Percentiles rank a stretch among this genome's conserved stretches.
Conservation (phyloP, 2,113 vertebrate species). For the Stomatorhinus ivindoensis region DNA sequence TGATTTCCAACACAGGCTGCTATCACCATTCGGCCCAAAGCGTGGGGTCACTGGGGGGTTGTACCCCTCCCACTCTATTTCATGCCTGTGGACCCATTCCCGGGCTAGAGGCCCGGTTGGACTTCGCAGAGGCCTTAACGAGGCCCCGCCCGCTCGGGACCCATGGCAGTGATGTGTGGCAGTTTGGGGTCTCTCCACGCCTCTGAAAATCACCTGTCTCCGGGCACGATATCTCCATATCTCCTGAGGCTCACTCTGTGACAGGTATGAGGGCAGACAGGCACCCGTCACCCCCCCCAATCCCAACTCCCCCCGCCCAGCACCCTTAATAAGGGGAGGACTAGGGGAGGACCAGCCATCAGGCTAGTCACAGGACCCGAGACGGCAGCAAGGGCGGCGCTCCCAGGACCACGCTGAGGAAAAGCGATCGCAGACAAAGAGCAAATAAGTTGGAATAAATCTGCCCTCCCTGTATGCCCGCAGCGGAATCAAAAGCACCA, state of each 20-base stretch:
- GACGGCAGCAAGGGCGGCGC: neutral
- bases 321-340: neutral
- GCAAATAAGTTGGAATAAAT: constrained; percentile 16
- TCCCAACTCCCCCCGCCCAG: neutral
- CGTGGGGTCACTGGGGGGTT: neutral
- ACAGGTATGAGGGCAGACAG: neutral
- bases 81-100: neutral
- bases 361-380: neutral
- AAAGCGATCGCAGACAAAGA: neutral
- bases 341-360: neutral
- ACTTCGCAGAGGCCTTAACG: neutral
- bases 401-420: neutral
- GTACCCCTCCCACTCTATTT: neutral
- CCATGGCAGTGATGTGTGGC: neutral
- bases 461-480: neutral
- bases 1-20: neutral
- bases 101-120: neutral
- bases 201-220: neutral
- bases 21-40: neutral
- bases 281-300: neutral
- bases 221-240: neutral
- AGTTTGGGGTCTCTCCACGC: neutral
- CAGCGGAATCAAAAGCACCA: neutral
- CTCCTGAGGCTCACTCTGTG: neutral
- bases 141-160: neutral